Base-by-base conservation (phyloP, 2,797 vertebrate genomes). In the Typhlichthys subterraneus region DNA sequence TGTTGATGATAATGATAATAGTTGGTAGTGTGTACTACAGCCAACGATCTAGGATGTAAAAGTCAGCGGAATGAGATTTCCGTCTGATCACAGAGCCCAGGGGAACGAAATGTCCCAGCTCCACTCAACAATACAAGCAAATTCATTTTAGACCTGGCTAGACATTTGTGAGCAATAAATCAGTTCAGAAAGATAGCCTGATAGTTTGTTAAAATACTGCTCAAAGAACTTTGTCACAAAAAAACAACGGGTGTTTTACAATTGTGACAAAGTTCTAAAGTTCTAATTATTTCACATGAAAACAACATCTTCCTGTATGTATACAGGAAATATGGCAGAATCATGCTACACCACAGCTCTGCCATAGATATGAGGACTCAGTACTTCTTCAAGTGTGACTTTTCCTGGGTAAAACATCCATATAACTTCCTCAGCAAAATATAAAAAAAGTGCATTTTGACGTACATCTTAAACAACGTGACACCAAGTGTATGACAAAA, bases 21-120 rank as follows among this genome's bases (percentile, higher is more conserved):
- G 76, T 83, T 83, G 77, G 75, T 80, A 76, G 79, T 67, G 82
- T 76, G 70, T 57, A 68, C 42, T 12, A 84, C 73, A 80, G 70
- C 59, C 52, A 23, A 46, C 70, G 74, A 61, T 82, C 75, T 64
- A 67, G 17, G 12, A 56, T 67, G 76, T 57, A 45, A 68, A 63
- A 68, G 69, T 3, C 5, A 45, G 38, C 59, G 66, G 66, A 62
- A 64, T 62, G 63, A 75, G 63, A n/a, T 61, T 48, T 73, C 29
- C 2, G 45, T 62, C 53, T 79, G 62, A 62, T 61, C 51, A 52
- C 53, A 72, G 61, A 65, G 67, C 51, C 55, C 50, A 33, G 59
- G 65, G 63, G 57, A 59, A 45, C 29, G 59, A 70, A 48, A 58
- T 0, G 38, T 65, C 6, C 14, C 65, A 50, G 61, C 70, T 76